Base-by-base conservation (phyloP, 1,140 invertebrate genomes). In the Ceratina calcarata region DNA sequence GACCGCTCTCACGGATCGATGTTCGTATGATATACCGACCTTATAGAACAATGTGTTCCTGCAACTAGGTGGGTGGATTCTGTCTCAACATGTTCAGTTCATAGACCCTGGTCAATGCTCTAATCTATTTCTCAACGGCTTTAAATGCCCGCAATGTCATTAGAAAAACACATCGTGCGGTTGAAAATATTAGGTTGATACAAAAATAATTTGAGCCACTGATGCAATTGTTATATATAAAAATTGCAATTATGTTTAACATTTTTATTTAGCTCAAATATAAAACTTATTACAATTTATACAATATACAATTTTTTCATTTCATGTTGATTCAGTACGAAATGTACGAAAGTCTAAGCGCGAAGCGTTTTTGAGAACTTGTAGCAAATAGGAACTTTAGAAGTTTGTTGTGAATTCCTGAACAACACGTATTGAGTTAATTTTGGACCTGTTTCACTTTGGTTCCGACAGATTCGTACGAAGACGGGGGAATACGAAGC, bases 1-100 rank as follows among this genome's bases (percentile, higher is more conserved):
- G 65, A 24, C 70, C 57, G 75, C 58, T 74, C 70, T 84, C 66
- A 71, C 60, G 83, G 82, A 85, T 85, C 83, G 78, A 85, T 85
- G 78, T 60, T 72, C 82, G 76, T 72, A 79, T 79, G 70, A 79
- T 79, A 68, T 80, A 84, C 67, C 67, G 37, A 32, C 64, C 24
- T 15, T 73, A 67, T 66, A 69, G 79, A 45, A 84, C 82, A 84
- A 85, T 84, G 45, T 66, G 77, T 75, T 72, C 32, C 64, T 68
- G 71, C 16, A 75, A 71, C 45, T 61, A 65, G 55, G 32, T 75
- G 71, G 71, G 64, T 68, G 78, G 71, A 75, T 75, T 75, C 78
- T 74, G 64, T 16, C 49, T 60, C 37, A 3, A 15, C 45, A 76
- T 24, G 27, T 75, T 75, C 78, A 37, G 71, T 80, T 80, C 71